Evolutionary conservation across 2,113 vertebrate species (phyloP).

Genomic region (Petaurus breviceps): DNA sequence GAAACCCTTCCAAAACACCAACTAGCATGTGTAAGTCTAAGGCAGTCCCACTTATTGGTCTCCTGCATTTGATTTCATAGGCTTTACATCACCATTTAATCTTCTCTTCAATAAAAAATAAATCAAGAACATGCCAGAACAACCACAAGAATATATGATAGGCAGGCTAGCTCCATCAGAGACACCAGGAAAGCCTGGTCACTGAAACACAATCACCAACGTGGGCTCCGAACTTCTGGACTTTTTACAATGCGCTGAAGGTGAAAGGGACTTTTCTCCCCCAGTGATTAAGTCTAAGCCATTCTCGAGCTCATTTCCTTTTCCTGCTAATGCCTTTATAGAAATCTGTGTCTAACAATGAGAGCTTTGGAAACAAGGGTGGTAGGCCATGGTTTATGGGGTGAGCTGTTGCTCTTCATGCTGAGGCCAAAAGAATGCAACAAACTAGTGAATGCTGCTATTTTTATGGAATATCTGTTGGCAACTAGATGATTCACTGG

Average conservation of each 20-base stretch:
- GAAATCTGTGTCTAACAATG: constrained; percentile 41
- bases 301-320: constrained; percentile 34
- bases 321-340: constrained; percentile 54
- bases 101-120: constrained; percentile 43
- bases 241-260: constrained; percentile 44
- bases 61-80: neutral
- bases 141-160: neutral
- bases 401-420: neutral
- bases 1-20: constrained; percentile 64
- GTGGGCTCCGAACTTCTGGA: constrained; percentile 6
- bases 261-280: constrained; percentile 32
- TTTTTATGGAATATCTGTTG: neutral
- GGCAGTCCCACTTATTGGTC: neutral
- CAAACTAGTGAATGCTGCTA: neutral
- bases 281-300: constrained; percentile 3
- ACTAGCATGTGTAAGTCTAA: constrained; percentile 26
- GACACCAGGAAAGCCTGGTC: neutral
- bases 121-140: constrained; percentile 33
- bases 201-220: constrained; percentile 36
- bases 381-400: neutral
- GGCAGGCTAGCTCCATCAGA: constrained; percentile 3
- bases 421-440: constrained; percentile 16
- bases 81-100: constrained; percentile 25
- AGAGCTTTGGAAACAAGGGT: constrained; percentile 15
- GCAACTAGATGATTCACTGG: constrained; percentile 21